These are phyloP conservation scores for Microctenopoma stevenorrisi DNA, from an alignment of 2,797 vertebrate species.

Conservation along the genomic window DNA sequence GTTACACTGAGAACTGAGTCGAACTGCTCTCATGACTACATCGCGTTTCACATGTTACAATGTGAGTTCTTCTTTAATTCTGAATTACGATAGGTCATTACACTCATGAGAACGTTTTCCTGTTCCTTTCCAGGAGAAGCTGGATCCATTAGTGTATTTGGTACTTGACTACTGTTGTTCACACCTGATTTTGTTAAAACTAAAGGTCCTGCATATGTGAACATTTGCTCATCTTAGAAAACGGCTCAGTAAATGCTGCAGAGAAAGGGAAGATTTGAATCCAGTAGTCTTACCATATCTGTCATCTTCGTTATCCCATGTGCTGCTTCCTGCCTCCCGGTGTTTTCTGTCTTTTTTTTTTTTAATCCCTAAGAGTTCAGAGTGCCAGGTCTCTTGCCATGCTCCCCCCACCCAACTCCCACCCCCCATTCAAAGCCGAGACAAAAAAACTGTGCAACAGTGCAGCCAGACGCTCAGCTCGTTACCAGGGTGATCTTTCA, in stretches of 20 bases:
- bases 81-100: no score
- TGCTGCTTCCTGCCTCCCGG: neutral
- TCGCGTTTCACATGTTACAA: no score
- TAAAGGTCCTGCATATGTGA: neutral
- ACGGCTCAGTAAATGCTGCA: neutral
- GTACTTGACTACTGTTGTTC: neutral
- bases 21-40: no score
- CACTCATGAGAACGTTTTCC: no score
- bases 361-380: constrained; percentile 28
- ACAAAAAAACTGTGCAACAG: constrained; percentile 73
- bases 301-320: neutral
- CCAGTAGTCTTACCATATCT: neutral
- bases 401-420: constrained; percentile 65
- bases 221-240: neutral
- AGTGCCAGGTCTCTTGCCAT: constrained; percentile 51
- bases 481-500: constrained; percentile 80
- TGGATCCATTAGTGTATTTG: neutral
- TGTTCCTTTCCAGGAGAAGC: no score
- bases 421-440: constrained; percentile 71
- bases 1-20: neutral
- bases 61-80: no score
- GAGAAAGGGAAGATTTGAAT: neutral
- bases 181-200: neutral
- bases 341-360: constrained; percentile 21
- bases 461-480: constrained; percentile 70